Evolutionary conservation across 64 coral and sea anemone genomes (phyloP), one percentile per base, ranked within the genome.

Genomic region (Montipora efflorescens): DNA sequence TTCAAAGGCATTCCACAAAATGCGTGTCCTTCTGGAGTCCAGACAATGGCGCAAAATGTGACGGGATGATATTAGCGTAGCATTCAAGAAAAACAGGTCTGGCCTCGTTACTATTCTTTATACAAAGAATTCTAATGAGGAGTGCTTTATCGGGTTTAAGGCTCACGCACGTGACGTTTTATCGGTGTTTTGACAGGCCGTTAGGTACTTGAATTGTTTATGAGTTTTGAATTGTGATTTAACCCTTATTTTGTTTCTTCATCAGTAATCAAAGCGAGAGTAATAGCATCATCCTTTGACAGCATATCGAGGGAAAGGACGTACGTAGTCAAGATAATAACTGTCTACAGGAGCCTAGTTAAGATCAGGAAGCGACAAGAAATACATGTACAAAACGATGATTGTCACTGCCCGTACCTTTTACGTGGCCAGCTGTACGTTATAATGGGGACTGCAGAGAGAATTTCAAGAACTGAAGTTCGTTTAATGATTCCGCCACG

Each of bases 361-460:
- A 43, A 86, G 5, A n/a, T 86, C 62, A 21, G 49, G 47, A 10
- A 18, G n/a, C 43, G 66, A 47, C 45, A 86, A 5, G 45, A 86
- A 48, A 72, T 86, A 49, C 49, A 68, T 67, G 82, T 72, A 3
- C 3, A n/a, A 2, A 52, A 86, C 45, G 64, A 86, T 51, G 8
- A 72, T 71, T 86, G 82, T 48, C 15, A 72, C 0, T 86, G 82
- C 12, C 82, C 82, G 18, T 19, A 49, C n/a, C 19, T 86, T 12
- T n/a, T 11, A 71, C 45, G 21, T 2, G 28, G 43, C 48, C 6
- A 86, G 22, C 64, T 71, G 48, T 86, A 86, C 66, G 82, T 72
- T 48, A 86, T 86, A 45, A 86, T 86, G 82, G 82, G 82, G 12
- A 86, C 15, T 22, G 66, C n/a, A 0, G 64, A 85, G 18, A n/a